A percentile compares a stretch with the other conserved stretches of the same genome.
Evolutionary conservation across 2,797 vertebrate genomes (phyloP).

Genomic region (Chelmon rostratus): DNA sequence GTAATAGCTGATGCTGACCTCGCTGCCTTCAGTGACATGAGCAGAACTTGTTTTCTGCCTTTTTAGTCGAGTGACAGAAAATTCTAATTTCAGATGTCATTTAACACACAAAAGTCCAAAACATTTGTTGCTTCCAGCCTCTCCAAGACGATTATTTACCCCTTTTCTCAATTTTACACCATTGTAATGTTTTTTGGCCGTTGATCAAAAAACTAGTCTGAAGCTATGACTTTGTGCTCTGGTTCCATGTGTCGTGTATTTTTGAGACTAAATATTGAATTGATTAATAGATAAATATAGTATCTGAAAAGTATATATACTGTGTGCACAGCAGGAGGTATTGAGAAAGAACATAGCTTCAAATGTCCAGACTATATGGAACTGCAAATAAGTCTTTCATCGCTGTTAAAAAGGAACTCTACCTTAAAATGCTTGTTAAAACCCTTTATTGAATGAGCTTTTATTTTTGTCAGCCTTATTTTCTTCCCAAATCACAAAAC

Average conservation of each 20-base stretch:
- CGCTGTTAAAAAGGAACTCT: not conserved
- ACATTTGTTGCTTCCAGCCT: not conserved
- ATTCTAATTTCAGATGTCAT: not conserved
- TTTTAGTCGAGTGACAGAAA: no score
- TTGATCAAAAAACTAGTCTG: no score
- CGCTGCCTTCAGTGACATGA: not conserved
- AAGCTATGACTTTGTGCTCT: not conserved
- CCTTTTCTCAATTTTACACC: not conserved
- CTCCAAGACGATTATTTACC: not conserved
- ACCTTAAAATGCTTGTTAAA: not conserved
- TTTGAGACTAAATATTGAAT: no score
- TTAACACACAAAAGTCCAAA: accelerated
- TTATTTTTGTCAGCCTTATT: not conserved
- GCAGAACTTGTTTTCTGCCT: not conserved
- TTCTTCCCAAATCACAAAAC: not conserved
- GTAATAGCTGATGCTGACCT: not conserved
- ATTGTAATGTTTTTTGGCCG: no score
- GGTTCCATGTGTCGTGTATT: no score
- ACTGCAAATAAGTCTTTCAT: not conserved
- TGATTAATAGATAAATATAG: no score
- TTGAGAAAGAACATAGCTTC: not conserved
- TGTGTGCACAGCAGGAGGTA: not conserved
- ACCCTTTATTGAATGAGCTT: not conserved
- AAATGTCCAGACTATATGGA: not conserved
- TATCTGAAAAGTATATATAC: no score